Percentiles rank a stretch among this genome's conserved stretches.
phyloP scores from a whole-genome alignment of 2,113 vertebrate genomes.

The Heteronetta atricapilla region DNA sequence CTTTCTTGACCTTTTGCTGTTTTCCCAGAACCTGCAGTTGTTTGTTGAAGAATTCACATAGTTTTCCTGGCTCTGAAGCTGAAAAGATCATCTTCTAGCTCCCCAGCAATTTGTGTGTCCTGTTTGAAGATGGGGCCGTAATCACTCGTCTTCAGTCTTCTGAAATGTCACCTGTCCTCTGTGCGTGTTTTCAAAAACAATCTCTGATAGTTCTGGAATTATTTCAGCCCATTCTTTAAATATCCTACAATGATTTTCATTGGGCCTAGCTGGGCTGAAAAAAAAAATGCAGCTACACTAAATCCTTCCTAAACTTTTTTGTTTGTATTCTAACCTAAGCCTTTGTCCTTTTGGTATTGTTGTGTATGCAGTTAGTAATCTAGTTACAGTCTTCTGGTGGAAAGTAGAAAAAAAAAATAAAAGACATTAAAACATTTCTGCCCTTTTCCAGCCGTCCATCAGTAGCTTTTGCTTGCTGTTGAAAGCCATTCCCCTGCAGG shows the following conservation, averaged over 20 bases:
- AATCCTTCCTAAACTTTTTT: background rate
- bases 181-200: background rate
- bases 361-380: background rate
- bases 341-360: background rate
- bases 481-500: background rate
- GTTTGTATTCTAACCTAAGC: background rate
- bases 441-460: background rate
- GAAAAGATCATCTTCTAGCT: background rate
- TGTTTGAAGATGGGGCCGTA: background rate
- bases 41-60: background rate
- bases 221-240: background rate
- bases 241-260: background rate
- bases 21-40: background rate
- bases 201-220: background rate
- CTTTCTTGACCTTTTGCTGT: background rate
- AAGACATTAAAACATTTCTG: background rate
- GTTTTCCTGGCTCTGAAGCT: background rate
- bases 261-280: background rate
- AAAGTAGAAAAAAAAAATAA: background rate
- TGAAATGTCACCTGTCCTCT: background rate
- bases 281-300: background rate
- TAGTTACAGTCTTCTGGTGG: background rate
- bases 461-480: background rate
- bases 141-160: background rate
- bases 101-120: background rate